These are phyloP conservation scores for Halcyon senegalensis DNA, from an alignment of 2,113 vertebrate species.

Conservation along the genomic window DNA sequence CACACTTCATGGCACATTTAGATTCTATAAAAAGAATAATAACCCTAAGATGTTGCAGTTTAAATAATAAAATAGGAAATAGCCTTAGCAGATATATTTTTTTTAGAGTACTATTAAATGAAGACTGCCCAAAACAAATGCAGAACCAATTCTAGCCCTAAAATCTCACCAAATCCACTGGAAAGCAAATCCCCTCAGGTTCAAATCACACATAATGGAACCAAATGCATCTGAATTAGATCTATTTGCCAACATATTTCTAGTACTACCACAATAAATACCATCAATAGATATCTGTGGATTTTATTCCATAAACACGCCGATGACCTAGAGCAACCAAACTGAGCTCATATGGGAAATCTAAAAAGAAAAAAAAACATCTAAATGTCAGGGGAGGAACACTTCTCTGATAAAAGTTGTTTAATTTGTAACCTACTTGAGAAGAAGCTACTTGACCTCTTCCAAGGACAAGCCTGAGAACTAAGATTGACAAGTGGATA, in stretches of 20 bases:
- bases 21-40: not conserved
- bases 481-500: not conserved
- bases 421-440: not conserved
- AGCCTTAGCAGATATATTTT: not conserved
- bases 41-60: not conserved
- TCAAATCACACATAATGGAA: not conserved
- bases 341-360: not conserved
- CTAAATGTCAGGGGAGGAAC: not conserved
- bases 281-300: not conserved
- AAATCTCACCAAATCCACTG: not conserved
- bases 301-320: not conserved
- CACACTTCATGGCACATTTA: not conserved
- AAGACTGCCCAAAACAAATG: not conserved
- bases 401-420: not conserved
- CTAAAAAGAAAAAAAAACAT: not conserved
- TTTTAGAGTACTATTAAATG: not conserved
- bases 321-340: not conserved
- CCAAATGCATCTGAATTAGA: not conserved
- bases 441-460: not conserved
- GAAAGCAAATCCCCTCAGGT: not conserved
- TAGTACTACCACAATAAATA: not conserved
- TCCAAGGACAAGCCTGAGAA: not conserved
- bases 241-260: not conserved
- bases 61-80: slow-evolving; percentile 2
- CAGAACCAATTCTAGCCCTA: not conserved